phyloP scores from a whole-genome alignment of 2,113 vertebrate species.

The Bettongia penicillata region DNA sequence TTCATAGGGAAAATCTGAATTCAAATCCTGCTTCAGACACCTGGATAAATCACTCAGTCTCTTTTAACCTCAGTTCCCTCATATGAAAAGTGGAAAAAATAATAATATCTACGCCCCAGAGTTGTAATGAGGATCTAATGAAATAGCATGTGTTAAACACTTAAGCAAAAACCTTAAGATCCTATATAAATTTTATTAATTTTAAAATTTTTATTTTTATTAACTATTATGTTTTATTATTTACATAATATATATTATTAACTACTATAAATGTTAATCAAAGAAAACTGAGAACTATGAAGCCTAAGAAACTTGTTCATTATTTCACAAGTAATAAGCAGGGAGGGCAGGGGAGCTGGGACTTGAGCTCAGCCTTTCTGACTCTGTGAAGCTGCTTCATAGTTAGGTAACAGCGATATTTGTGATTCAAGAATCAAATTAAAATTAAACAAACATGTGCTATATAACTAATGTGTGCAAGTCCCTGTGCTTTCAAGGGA shows the following conservation, averaged over 20 bases:
- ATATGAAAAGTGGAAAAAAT: not conserved
- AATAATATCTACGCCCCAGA: not conserved
- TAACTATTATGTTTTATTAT: not conserved
- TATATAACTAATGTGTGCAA: not conserved
- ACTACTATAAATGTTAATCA: not conserved
- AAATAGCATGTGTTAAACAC: not conserved
- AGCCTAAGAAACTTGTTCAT: not conserved
- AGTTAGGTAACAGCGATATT: not conserved
- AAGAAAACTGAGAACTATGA: not conserved
- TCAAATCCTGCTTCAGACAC: not conserved
- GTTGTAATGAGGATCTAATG: not conserved
- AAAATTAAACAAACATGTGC: not conserved
- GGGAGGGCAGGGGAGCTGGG: not conserved
- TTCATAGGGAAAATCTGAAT: not conserved
- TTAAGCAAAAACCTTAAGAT: not conserved
- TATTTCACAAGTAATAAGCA: not conserved
- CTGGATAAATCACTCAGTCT: not conserved
- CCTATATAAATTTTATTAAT: too few relatives aligned
- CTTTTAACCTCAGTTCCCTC: not conserved
- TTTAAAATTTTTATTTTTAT: not conserved
- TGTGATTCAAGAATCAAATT: not conserved
- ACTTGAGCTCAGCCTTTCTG: not conserved
- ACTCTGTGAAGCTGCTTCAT: not conserved
- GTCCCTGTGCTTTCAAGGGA: not conserved
- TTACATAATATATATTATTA: too few relatives aligned